A percentile compares a stretch with the other conserved stretches of the same genome.
These are phyloP conservation scores for Habroteleia sp. DNA, from an alignment of 2,888 invertebrate species.

Conservation along the genomic window DNA sequence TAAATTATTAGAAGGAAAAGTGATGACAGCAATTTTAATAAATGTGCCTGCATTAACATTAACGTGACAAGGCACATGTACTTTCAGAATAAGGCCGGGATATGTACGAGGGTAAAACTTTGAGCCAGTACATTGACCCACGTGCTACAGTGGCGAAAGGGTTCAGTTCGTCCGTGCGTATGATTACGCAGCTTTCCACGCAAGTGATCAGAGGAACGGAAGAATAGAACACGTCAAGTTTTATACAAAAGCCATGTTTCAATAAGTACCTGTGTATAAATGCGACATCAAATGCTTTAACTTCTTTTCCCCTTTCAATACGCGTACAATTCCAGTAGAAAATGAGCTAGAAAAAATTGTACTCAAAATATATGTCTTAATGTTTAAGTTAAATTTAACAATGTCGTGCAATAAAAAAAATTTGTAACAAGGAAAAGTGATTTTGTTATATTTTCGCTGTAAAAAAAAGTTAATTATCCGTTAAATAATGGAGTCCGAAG, in stretches of 20 bases:
- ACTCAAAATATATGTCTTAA: too few relatives aligned
- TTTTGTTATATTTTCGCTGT: too few relatives aligned
- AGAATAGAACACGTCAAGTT: constrained; percentile 43
- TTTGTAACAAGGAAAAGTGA: too few relatives aligned
- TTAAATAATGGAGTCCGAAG: too few relatives aligned
- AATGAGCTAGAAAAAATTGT: too few relatives aligned
- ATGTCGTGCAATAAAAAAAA: too few relatives aligned
- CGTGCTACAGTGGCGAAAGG: constrained; percentile 52
- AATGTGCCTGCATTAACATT: constrained; percentile 1
- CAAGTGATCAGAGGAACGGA: constrained; percentile 55
- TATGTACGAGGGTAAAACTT: constrained; percentile 40
- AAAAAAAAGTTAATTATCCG: too few relatives aligned
- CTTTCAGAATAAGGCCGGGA: constrained; percentile 29
- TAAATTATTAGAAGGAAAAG: constrained; percentile 17
- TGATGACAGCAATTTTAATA: constrained; percentile 25
- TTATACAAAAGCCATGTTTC: constrained; percentile 37
- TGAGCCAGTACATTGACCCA: constrained; percentile 55
- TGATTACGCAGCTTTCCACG: constrained; percentile 60
- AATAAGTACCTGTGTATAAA: constrained; percentile 38
- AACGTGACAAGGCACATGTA: constrained; percentile 18
- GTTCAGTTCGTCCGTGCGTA: constrained; percentile 50
- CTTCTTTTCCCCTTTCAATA: too few relatives aligned
- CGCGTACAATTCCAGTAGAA: too few relatives aligned
- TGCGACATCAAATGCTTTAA: constrained; percentile 33
- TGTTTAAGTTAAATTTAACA: too few relatives aligned